Evolutionary conservation across 2,888 invertebrate genomes (phyloP).

Genomic region (Temnothorax unifasciatus): DNA sequence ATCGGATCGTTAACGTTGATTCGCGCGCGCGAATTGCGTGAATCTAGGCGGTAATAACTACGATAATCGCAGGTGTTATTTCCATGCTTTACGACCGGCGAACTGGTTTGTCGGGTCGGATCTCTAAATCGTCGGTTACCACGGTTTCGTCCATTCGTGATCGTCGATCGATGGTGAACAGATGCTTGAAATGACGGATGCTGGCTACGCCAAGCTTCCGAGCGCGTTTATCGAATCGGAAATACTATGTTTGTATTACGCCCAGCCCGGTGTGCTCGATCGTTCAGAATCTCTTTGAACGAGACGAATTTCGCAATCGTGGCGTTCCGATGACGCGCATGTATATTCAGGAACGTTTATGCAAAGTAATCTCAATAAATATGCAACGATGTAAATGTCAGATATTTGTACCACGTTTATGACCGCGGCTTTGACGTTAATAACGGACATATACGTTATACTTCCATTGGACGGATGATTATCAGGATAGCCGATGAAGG

Average conservation of each 20-base stretch:
- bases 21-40: constrained; percentile 30
- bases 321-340: constrained; percentile 60
- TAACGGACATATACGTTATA: constrained; percentile 57
- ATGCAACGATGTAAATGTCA: constrained; percentile 75
- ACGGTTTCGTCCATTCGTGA: background rate
- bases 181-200: constrained; percentile 22
- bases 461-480: constrained; percentile 46
- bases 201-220: background rate
- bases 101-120: constrained; percentile 9
- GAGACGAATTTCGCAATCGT: constrained; percentile 63
- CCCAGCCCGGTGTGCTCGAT: constrained; percentile 47
- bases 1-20: constrained; percentile 52
- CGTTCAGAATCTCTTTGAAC: constrained; percentile 60
- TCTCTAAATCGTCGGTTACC: constrained; percentile 25
- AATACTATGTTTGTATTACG: constrained; percentile 68
- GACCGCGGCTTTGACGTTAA: constrained; percentile 48
- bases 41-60: constrained; percentile 28
- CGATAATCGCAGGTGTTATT: constrained; percentile 47
- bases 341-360: constrained; percentile 72
- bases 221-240: constrained; percentile 57
- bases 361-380: constrained; percentile 72
- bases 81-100: constrained; percentile 7
- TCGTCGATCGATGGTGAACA: constrained; percentile 19
- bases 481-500: background rate
- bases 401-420: constrained; percentile 72